Conservation (phyloP, 2,797 vertebrate species). For the Gallinago stenura region DNA sequence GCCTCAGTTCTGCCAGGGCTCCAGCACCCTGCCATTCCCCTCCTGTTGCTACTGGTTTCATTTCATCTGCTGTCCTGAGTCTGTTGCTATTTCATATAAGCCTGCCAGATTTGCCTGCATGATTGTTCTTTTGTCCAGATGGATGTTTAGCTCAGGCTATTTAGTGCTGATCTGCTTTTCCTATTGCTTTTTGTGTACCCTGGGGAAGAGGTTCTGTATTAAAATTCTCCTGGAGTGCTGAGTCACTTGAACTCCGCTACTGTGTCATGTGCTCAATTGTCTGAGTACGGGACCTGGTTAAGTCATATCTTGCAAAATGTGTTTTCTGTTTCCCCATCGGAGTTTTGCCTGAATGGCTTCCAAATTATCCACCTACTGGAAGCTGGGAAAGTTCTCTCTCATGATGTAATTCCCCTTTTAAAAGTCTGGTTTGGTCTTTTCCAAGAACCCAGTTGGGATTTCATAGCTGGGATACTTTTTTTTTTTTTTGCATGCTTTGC, state of each 20-base stretch:
- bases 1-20: not conserved
- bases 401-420: conserved; percentile 18
- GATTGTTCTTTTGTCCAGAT: conserved; percentile 68
- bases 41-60: conserved; percentile 23
- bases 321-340: conserved; percentile 49
- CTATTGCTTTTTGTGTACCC: conserved; percentile 53
- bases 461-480: not conserved
- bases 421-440: conserved; percentile 24
- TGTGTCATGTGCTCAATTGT: conserved; percentile 50
- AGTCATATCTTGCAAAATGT: conserved; percentile 59
- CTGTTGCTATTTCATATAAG: conserved; percentile 34
- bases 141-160: conserved; percentile 56
- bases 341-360: conserved; percentile 47
- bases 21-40: conserved; percentile 1
- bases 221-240: conserved; percentile 66
- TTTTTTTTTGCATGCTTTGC: not conserved
- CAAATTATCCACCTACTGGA: conserved; percentile 55
- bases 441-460: not conserved
- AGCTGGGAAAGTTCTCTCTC: conserved; percentile 47
- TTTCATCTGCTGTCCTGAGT: not conserved
- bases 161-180: conserved; percentile 70
- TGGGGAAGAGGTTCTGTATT: conserved; percentile 47
- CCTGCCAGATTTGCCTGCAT: conserved; percentile 51
- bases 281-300: conserved; percentile 16
- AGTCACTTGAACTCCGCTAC: conserved; percentile 68